A percentile compares a stretch with the other conserved stretches of the same genome.
Conservation (phyloP, 2,797 vertebrate species). For the Phalanger gymnotis region DNA sequence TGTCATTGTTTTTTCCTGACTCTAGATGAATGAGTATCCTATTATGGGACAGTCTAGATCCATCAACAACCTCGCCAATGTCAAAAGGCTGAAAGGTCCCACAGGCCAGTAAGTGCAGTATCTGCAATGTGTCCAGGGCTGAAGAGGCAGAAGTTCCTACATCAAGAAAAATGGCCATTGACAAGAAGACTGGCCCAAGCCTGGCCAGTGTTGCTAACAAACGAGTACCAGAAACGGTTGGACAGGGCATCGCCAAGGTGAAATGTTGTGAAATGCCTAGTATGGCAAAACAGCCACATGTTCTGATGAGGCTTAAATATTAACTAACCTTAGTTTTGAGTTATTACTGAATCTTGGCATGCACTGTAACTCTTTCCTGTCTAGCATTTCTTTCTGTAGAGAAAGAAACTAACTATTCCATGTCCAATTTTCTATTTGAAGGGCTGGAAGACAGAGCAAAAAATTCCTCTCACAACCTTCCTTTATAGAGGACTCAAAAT, state of each 20-base stretch:
- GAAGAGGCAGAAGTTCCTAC: not conserved
- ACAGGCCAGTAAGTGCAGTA: not conserved
- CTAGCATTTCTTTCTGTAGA: not conserved
- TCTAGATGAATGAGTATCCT: not conserved
- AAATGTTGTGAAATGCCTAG: not conserved
- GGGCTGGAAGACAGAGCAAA: not conserved
- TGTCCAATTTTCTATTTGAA: not conserved
- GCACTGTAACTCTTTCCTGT: not conserved
- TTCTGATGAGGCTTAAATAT: not conserved
- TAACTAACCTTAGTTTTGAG: not conserved
- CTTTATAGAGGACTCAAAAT: not conserved
- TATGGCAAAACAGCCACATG: not conserved
- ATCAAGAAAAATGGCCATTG: not conserved
- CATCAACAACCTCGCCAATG: not conserved
- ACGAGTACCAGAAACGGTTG: not conserved
- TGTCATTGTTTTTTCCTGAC: not conserved
- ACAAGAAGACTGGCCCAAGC: not conserved
- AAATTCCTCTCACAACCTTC: not conserved
- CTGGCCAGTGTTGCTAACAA: too few relatives aligned
- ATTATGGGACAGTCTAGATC: not conserved
- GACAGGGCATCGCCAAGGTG: not conserved
- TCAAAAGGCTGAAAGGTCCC: not conserved
- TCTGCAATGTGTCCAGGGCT: not conserved
- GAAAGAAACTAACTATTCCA: not conserved
- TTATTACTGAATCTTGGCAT: not conserved